Evolutionary conservation across 2,113 vertebrate species (phyloP), one percentile per base, ranked within the genome.

Genomic region (Hippocampus guttulatus): DNA sequence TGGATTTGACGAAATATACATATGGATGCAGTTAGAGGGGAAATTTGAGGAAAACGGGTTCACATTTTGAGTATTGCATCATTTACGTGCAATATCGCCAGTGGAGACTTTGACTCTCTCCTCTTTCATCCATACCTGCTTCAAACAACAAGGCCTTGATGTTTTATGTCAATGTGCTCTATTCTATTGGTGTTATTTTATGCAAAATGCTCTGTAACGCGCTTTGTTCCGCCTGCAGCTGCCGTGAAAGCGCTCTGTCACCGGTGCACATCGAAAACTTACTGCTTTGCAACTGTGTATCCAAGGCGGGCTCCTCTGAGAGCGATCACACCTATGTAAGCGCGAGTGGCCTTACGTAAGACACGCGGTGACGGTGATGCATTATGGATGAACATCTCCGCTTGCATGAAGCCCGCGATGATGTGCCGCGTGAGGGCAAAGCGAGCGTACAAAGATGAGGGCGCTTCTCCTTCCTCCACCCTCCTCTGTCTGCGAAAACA

Each of bases 281-380:
- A 16, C 40, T 45, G 54, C 49, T 38, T 69, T 68, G 21, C 11
- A 57, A 57, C 20, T 12, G 20, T 30, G 40, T 58, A 3, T 16
- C 8, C 3, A 10, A 40, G 30, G 9, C 57, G 2, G 57, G 47
- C 47, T 52, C 74, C 69, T 78, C 57, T 38, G 79, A 70, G 77
- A 23, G n/a, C 11, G 1, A 45, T 25, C 30, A 65, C 60, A 6
- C 33, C 68, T 69, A 63, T 38, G 47, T 8, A 47, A 49, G 75
- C 60, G 70, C 70, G 78, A 81, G 83, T 27, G 62, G 6, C 23
- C 75, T 87, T 85, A 81, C 77, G 73, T 81, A 88, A 84, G 69
- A 45, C 68, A 51, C 9, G 57, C 79, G 57, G 58, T n/a, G n/a
- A n/a, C n/a, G 71, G 64, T 6, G 45, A 70, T 86, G 78, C 73